Percentiles rank a stretch among this genome's conserved stretches.
Evolutionary conservation across 2,113 vertebrate species (phyloP).

Genomic region (Probosciger aterrimus): DNA sequence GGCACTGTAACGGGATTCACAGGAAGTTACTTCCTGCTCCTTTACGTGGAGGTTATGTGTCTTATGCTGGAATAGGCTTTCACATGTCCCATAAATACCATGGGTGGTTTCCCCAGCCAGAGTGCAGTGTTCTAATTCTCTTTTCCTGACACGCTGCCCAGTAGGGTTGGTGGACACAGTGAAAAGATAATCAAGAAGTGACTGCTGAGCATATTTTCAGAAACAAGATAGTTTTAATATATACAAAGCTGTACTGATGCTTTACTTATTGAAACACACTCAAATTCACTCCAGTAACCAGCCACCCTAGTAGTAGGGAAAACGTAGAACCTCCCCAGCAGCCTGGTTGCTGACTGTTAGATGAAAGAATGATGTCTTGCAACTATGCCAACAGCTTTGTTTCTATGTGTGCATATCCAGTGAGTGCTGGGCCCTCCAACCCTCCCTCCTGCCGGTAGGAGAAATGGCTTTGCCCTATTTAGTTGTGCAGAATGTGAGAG

Average conservation of each 20-base stretch:
- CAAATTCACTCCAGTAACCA: conserved; percentile 78
- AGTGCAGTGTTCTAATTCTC: neutral
- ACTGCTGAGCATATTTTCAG: neutral
- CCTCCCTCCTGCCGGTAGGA: conserved; percentile 67
- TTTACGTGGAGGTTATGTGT: neutral
- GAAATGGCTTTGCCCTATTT: conserved; percentile 67
- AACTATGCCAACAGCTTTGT: conserved; percentile 70
- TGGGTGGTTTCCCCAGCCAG: neutral
- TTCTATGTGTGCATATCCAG: conserved; percentile 71
- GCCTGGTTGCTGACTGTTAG: conserved; percentile 61
- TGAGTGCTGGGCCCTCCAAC: conserved; percentile 72
- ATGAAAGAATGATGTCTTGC: conserved; percentile 67
- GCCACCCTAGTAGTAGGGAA: conserved; percentile 75
- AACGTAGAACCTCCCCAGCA: conserved; percentile 67
- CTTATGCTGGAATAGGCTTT: neutral
- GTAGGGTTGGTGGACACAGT: neutral
- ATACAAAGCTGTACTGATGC: conserved; percentile 75
- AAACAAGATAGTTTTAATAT: conserved; percentile 70
- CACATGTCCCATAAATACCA: neutral
- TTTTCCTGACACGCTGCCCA: neutral
- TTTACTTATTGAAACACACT: conserved; percentile 47
- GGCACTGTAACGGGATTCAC: neutral
- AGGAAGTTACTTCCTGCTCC: neutral
- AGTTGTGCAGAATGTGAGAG: conserved; percentile 58
- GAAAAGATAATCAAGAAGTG: neutral